Percentiles rank a stretch among this genome's conserved stretches.
Conservation (phyloP, 1,140 invertebrate genomes). For the Drosophila kanapiae region DNA sequence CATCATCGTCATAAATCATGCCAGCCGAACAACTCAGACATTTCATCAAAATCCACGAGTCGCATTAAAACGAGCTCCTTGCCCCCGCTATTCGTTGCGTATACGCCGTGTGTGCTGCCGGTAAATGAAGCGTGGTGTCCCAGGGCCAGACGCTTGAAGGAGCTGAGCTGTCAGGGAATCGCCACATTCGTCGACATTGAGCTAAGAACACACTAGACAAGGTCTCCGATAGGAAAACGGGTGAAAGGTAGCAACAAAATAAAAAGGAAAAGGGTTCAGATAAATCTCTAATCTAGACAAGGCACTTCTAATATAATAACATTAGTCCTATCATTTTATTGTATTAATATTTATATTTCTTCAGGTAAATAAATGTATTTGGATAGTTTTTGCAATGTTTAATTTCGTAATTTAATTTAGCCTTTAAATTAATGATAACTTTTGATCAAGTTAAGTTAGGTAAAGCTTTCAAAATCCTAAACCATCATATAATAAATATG, state of each 20-base stretch:
- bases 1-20: slow-evolving; percentile 74
- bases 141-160: slow-evolving; percentile 24
- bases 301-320: background rate
- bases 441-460: background rate
- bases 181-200: slow-evolving; percentile 18
- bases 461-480: background rate
- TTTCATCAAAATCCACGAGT: slow-evolving; percentile 52
- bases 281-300: background rate
- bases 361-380: background rate
- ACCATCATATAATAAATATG: background rate
- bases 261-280: background rate
- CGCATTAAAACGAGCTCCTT: background rate
- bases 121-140: slow-evolving; percentile 52
- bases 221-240: background rate
- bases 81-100: slow-evolving; percentile 13
- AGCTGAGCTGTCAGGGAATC: slow-evolving; percentile 27
- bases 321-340: too few species aligned
- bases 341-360: background rate
- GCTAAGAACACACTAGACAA: background rate
- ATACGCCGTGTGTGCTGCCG: slow-evolving; percentile 43
- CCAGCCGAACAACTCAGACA: slow-evolving; percentile 47
- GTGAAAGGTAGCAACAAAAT: background rate
- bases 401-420: background rate
- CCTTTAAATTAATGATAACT: background rate
- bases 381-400: background rate